A percentile compares a stretch with the other conserved stretches of the same genome.
These are phyloP conservation scores for Hepsetus odoe DNA, from an alignment of 2,113 vertebrate genomes.

Conservation along the genomic window DNA sequence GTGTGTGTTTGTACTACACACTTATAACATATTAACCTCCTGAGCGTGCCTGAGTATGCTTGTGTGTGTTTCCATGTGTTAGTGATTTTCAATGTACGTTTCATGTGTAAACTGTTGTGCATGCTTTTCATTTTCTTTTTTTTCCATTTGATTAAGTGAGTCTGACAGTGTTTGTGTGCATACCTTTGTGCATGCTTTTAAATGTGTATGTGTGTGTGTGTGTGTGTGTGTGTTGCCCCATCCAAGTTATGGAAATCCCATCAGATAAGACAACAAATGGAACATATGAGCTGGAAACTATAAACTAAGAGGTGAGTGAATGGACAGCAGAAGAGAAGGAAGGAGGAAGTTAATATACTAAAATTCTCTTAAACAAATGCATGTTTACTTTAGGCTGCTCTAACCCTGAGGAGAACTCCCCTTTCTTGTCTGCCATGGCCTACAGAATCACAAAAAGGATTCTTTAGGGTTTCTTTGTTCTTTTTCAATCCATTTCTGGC, in stretches of 20 bases:
- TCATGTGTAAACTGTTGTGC: no score
- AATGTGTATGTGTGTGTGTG: background rate
- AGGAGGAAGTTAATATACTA: slow-evolving; percentile 27
- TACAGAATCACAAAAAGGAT: background rate
- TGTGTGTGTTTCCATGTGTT: background rate
- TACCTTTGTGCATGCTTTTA: background rate
- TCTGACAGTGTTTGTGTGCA: background rate
- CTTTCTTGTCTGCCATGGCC: background rate
- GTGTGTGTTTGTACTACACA: no score
- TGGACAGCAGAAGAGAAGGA: slow-evolving; percentile 38
- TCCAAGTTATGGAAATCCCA: slow-evolving; percentile 33
- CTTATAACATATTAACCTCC: no score
- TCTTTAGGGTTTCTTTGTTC: background rate
- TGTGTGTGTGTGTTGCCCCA: slow-evolving; percentile 3
- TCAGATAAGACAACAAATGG: slow-evolving; percentile 46
- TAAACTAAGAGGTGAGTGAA: slow-evolving; percentile 26
- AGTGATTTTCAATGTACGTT: background rate
- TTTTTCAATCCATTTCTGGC: no score
- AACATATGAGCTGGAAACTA: slow-evolving; percentile 20
- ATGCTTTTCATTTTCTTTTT: no score
- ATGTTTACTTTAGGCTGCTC: slow-evolving; percentile 40
- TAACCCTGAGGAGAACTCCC: background rate
- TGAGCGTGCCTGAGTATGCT: background rate
- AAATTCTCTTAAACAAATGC: slow-evolving; percentile 40
- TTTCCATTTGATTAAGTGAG: background rate